Evolutionary conservation across 2,797 vertebrate species (phyloP), one percentile per base, ranked within the genome.

Genomic region (Halcyon leucocephala): DNA sequence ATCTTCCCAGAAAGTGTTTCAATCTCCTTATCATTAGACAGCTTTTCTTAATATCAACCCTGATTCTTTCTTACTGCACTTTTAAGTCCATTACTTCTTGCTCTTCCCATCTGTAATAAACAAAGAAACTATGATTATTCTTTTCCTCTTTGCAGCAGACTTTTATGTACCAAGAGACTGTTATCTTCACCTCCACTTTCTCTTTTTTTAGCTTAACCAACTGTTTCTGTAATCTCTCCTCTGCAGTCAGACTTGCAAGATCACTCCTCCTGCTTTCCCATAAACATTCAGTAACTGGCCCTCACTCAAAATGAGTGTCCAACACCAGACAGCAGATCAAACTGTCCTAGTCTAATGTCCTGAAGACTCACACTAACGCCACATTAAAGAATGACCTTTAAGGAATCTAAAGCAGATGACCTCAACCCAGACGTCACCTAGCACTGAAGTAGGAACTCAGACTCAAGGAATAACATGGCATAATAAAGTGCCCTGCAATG

Each of bases 21-120:
- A 84, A 78, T 39, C 64, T 84, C 77, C 80, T 95, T 94, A 94
- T 95, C 82, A 66, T 93, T 88, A 84, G 62, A 81, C 46, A 95
- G 88, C 24, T 89, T 90, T 95, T 86, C 77, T 72, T 88, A 88
- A 42, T 54, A 88, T 82, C 76, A 61, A 4, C 26, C 4, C 44
- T 39, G 29, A 83, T 65, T 91, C 72, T 42, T 88, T 69, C 66
- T n/a, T 37, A 17, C 29, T 76, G 62, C 66, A 72, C 49, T 39
- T 72, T 86, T 83, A 91, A 93, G 29, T 28, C 80, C 65, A 48
- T 90, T 88, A 69, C 26, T 76, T 71, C 85, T 67, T 33, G 39
- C 54, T 88, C 41, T 61, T 69, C 51, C 26, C 58, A 71, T 48
- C 73, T 73, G 58, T 79, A 94, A 95, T 82, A 86, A 97, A 82